Conservation (phyloP, 1,140 invertebrate species). For the Octopus bimaculoides region DNA sequence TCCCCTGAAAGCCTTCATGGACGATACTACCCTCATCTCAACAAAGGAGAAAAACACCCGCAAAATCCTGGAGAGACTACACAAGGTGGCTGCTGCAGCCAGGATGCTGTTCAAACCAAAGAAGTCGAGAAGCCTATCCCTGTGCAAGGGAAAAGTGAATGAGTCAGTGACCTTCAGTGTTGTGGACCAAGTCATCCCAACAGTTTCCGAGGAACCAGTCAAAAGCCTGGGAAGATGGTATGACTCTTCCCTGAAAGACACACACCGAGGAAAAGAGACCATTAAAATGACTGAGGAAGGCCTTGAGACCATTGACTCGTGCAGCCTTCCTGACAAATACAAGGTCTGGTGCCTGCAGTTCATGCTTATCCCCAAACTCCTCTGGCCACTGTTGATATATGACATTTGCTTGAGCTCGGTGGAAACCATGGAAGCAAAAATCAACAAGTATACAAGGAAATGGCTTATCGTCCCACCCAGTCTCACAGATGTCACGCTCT, state of each 20-base stretch:
- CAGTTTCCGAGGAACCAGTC: background rate
- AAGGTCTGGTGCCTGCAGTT: background rate
- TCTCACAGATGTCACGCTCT: background rate
- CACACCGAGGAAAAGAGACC: background rate
- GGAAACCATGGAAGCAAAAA: constrained; percentile 15
- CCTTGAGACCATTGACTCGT: no score
- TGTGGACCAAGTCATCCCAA: background rate
- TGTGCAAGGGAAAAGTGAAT: background rate
- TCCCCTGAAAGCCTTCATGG: background rate
- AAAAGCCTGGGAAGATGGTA: background rate
- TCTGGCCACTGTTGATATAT: constrained; percentile 16
- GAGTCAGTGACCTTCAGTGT: background rate
- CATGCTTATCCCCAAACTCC: constrained; percentile 8
- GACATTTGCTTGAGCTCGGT: constrained; percentile 7
- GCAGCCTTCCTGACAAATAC: no score
- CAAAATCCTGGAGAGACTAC: background rate
- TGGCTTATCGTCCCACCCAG: background rate
- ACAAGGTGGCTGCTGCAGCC: background rate
- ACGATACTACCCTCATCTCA: background rate
- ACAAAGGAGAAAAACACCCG: background rate
- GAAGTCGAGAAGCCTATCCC: background rate
- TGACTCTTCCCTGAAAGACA: background rate
- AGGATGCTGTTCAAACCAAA: background rate
- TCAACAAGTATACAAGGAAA: constrained; percentile 16
- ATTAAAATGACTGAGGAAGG: background rate